Percentiles rank a stretch among this genome's conserved stretches.
These are phyloP conservation scores for Luscinia megarhynchos DNA, from an alignment of 2,797 vertebrate genomes.

Conservation along the genomic window DNA sequence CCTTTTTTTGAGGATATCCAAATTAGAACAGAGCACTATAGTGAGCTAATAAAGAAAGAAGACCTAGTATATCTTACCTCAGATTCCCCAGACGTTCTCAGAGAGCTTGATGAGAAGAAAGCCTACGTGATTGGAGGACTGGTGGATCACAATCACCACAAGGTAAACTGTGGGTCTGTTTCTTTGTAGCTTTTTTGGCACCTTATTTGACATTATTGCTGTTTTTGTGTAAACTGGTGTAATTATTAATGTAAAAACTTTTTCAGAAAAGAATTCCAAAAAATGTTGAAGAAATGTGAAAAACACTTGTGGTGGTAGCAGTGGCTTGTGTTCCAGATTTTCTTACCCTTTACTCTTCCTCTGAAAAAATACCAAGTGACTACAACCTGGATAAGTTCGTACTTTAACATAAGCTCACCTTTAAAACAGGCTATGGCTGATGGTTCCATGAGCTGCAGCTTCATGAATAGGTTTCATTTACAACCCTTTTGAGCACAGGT, in stretches of 20 bases:
- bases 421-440: neutral
- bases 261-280: neutral
- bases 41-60: slow-evolving; percentile 86
- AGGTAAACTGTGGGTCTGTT: slow-evolving; percentile 77
- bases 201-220: neutral
- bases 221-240: neutral
- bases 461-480: neutral
- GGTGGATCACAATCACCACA: slow-evolving; percentile 98
- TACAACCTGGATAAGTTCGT: neutral
- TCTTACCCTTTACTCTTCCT: neutral
- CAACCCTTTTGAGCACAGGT: neutral
- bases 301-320: neutral
- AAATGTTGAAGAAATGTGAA: neutral
- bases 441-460: neutral
- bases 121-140: slow-evolving; percentile 97
- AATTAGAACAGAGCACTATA: slow-evolving; percentile 88
- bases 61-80: slow-evolving; percentile 95
- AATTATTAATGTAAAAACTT: neutral
- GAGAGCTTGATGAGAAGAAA: slow-evolving; percentile 89
- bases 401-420: neutral
- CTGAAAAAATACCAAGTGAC: neutral
- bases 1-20: slow-evolving; percentile 85
- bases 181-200: neutral
- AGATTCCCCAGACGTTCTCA: slow-evolving; percentile 91
- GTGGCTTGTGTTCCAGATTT: neutral